A percentile compares a stretch with the other conserved stretches of the same genome.
Conservation (phyloP, 2,888 invertebrate species). For the Thecocarcelia acutangulata region DNA sequence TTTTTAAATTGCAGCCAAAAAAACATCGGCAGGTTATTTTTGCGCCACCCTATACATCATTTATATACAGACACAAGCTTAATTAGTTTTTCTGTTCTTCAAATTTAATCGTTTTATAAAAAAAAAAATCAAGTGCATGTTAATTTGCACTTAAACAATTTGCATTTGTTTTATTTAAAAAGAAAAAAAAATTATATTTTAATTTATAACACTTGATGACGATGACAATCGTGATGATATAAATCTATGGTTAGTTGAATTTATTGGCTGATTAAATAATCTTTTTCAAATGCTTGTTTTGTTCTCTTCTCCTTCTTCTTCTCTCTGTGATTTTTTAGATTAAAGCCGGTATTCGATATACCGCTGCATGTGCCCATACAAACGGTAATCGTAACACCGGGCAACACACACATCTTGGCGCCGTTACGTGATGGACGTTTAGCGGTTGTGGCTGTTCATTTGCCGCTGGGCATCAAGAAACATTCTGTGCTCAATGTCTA, state of each 20-base stretch:
- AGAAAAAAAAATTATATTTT: too few relatives aligned
- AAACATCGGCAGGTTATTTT: too few relatives aligned
- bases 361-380: constrained; percentile 83
- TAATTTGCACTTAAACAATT: neutral
- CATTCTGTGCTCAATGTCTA: constrained; percentile 81
- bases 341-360: constrained; percentile 83
- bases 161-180: constrained; percentile 7
- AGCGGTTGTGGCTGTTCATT: constrained; percentile 82
- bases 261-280: constrained; percentile 11
- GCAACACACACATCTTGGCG: constrained; percentile 84
- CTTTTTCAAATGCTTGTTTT: neutral
- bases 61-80: neutral
- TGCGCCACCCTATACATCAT: too few relatives aligned
- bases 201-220: neutral
- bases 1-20: too few relatives aligned
- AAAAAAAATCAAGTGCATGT: neutral
- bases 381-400: constrained; percentile 82
- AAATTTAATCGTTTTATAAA: neutral
- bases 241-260: constrained; percentile 25
- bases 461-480: constrained; percentile 78
- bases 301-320: neutral
- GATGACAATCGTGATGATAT: neutral
- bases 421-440: constrained; percentile 84
- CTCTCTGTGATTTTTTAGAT: constrained; percentile 76
- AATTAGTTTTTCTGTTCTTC: neutral